A percentile compares a stretch with the other conserved stretches of the same genome.
Conservation (phyloP, 1,140 invertebrate genomes). For the Megathymus violae region DNA sequence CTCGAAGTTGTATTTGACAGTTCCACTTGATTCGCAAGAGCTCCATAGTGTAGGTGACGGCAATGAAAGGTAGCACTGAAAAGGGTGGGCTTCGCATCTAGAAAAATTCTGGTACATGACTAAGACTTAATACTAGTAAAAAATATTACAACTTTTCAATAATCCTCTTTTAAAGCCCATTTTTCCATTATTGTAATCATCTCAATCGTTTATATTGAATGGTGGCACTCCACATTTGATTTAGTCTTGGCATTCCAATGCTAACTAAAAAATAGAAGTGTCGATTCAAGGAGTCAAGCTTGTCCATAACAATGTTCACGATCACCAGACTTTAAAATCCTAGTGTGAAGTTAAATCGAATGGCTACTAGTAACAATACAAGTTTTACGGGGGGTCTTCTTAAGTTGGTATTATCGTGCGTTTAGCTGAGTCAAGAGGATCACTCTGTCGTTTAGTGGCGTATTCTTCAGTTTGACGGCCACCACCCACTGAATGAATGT, state of each 20-base stretch:
- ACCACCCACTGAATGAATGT: constrained; percentile 55
- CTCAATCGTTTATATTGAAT: constrained; percentile 44
- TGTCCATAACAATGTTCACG: constrained; percentile 46
- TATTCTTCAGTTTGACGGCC: constrained; percentile 57
- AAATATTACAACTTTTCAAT: not conserved
- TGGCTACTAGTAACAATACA: constrained; percentile 3
- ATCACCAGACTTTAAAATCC: constrained; percentile 39
- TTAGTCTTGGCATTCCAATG: constrained; percentile 65
- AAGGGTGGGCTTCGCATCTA: too few species aligned
- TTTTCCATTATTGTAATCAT: constrained; percentile 46
- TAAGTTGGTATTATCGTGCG: constrained; percentile 43
- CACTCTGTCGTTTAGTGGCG: constrained; percentile 53
- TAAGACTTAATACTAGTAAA: too few species aligned
- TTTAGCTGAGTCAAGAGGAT: constrained; percentile 47
- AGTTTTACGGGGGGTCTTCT: constrained; percentile 35
- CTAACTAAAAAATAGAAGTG: constrained; percentile 68
- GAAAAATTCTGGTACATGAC: too few species aligned
- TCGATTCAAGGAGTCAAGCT: constrained; percentile 55
- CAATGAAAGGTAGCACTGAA: too few species aligned
- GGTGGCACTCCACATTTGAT: constrained; percentile 57
- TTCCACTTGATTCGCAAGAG: too few species aligned
- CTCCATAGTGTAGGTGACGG: too few species aligned
- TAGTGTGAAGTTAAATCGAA: constrained; percentile 33
- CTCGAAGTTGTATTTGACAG: too few species aligned
- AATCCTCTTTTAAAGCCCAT: not conserved